Base-by-base conservation (phyloP, 2,113 vertebrate genomes). In the Megaceryle maxima region DNA sequence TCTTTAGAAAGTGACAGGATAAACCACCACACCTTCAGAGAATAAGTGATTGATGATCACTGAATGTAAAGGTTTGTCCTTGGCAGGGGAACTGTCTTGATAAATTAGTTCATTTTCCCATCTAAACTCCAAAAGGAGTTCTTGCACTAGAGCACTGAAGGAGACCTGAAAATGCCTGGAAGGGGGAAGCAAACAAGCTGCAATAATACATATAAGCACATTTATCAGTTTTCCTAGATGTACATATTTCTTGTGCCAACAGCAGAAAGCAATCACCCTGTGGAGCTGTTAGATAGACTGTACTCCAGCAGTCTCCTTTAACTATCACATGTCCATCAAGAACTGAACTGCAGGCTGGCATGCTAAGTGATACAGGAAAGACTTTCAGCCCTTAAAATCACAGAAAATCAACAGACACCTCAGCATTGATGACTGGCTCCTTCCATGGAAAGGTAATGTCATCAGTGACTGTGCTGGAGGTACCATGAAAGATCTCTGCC, bases 71-170 rank as follows among this genome's bases (percentile, higher is more conserved):
- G 2, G 3, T 73, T 84, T 96, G 62, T 75, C 70, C 69, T 90
- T 87, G 87, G 62, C 92, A 85, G 18, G 31, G 16, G 18, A 94
- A 53, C n/a, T 33, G 29, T 41, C 62, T 82, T 79, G 53, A 83
- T 76, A 64, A 91, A 67, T 82, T 37, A 79, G 66, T 75, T 85
- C 19, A 68, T 96, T 95, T 94, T 90, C 74, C 37, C 84, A 56
- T 79, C 78, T 60, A 35, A 92, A 63, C 84, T 95, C 66, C 69
- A 37, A 81, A 93, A 93, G 82, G 74, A 87, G 62, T 39, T 90
- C 51, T 90, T 90, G 78, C 35, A 44, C 43, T 69, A 91, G 48
- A 46, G 44, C 87, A 85, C 57, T 33, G 31, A 87, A 87, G 39
- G 56, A 80, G 24, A 83, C 9, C 17, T 62, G 46, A 62, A 95